Percentiles rank a stretch among this genome's conserved stretches.
These are phyloP conservation scores for Pectinophora gossypiella DNA, from an alignment of 1,140 invertebrate species.

Conservation along the genomic window DNA sequence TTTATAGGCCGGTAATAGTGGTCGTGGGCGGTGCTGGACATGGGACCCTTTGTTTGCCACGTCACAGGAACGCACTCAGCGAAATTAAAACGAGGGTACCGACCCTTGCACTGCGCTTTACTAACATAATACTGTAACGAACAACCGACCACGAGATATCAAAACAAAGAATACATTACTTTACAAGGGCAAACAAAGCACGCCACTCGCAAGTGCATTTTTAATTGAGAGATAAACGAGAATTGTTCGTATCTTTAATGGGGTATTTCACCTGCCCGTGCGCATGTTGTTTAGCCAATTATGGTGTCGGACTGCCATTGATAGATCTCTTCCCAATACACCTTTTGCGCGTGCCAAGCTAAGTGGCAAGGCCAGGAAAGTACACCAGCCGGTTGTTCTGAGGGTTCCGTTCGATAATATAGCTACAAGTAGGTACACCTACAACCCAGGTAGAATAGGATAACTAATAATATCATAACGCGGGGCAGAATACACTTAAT, in stretches of 20 bases:
- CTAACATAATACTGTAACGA: too few species aligned
- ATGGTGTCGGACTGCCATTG: slow-evolving; percentile 35
- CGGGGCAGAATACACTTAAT: too few species aligned
- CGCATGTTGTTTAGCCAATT: slow-evolving; percentile 41
- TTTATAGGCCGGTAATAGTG: slow-evolving; percentile 36
- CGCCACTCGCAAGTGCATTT: too few species aligned
- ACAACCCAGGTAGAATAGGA: too few species aligned
- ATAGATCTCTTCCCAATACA: slow-evolving; percentile 37
- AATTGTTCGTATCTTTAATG: slow-evolving; percentile 26
- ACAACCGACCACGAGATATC: too few species aligned
- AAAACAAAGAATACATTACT: too few species aligned
- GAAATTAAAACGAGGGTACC: slow-evolving; percentile 61
- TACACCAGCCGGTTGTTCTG: background rate
- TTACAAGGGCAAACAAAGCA: too few species aligned
- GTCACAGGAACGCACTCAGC: slow-evolving; percentile 57
- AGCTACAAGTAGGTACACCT: too few species aligned
- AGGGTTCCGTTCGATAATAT: background rate
- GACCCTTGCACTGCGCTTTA: slow-evolving; percentile 17
- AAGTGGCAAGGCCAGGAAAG: slow-evolving; percentile 8
- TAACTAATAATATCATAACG: too few species aligned
- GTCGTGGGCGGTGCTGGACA: slow-evolving; percentile 50
- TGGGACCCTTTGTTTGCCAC: slow-evolving; percentile 58
- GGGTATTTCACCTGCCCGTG: slow-evolving; percentile 44
- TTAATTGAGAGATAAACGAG: background rate
- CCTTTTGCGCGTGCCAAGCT: slow-evolving; percentile 43